Evolutionary conservation across 2,797 vertebrate species (phyloP).

Genomic region (Arnoldichthys spilopterus): DNA sequence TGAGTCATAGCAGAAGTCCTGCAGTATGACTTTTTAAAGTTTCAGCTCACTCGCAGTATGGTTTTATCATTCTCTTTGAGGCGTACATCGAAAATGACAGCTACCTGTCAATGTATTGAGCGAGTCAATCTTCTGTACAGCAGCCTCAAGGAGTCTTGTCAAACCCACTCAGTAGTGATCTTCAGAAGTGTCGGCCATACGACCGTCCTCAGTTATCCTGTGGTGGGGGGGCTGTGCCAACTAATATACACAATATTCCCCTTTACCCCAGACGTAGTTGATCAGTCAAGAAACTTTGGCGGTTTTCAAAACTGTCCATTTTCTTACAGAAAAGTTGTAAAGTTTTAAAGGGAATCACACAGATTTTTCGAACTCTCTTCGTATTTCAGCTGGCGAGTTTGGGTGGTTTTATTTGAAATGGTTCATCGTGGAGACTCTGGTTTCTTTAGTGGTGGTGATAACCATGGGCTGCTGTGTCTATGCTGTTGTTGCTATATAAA

Average conservation of each 20-base stretch:
- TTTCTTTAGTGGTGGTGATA: too few species aligned
- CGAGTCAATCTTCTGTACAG: constrained; percentile 37
- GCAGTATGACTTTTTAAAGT: constrained; percentile 30
- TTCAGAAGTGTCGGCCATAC: constrained; percentile 21
- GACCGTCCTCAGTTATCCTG: constrained; percentile 13
- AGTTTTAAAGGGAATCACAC: neutral
- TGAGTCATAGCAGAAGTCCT: constrained; percentile 18
- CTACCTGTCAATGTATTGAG: constrained; percentile 44
- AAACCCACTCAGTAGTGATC: constrained; percentile 39
- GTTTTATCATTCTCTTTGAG: constrained; percentile 39
- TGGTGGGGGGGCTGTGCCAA: neutral
- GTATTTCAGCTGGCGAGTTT: too few species aligned
- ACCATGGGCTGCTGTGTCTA: too few species aligned
- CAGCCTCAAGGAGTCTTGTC: constrained; percentile 39
- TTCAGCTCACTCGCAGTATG: neutral
- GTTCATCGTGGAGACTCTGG: too few species aligned
- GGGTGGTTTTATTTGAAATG: too few species aligned
- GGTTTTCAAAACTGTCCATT: too few species aligned
- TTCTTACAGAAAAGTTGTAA: too few species aligned
- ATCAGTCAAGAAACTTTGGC: too few species aligned
- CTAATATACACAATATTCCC: too few species aligned
- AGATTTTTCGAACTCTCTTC: too few species aligned
- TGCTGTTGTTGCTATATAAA: too few species aligned
- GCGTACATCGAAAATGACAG: constrained; percentile 36
- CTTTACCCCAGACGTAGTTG: too few species aligned